Percentiles rank a stretch among this genome's conserved stretches.
Evolutionary conservation across 1,140 invertebrate genomes (phyloP).

Genomic region (Marisa cornuarietis): DNA sequence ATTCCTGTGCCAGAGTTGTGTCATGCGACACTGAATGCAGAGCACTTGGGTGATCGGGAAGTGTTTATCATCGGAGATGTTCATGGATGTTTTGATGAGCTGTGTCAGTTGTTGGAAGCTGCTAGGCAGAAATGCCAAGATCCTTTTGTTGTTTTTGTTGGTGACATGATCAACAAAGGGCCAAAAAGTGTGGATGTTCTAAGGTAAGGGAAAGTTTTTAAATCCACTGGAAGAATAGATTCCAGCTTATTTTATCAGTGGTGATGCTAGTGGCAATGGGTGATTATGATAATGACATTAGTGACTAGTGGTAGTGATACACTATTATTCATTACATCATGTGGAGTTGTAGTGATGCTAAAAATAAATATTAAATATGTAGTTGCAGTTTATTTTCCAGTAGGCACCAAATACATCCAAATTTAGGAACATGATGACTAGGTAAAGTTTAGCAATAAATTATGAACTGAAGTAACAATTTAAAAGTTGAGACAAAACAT

Average conservation of each 20-base stretch:
- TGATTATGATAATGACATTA: background rate
- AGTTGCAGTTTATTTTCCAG: too few species aligned
- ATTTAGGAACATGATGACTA: too few species aligned
- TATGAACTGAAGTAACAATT: too few species aligned
- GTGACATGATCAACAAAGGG: slow-evolving; percentile 65
- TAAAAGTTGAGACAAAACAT: too few species aligned
- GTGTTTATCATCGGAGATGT: slow-evolving; percentile 65
- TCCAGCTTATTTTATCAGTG: background rate
- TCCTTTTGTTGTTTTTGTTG: slow-evolving; percentile 61
- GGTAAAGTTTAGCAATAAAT: too few species aligned
- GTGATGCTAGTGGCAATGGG: background rate
- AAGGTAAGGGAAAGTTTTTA: background rate
- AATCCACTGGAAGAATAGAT: background rate
- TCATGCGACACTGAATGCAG: slow-evolving; percentile 36
- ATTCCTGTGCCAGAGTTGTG: slow-evolving; percentile 36
- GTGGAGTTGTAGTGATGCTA: too few species aligned
- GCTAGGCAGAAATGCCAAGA: slow-evolving; percentile 33
- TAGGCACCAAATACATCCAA: too few species aligned
- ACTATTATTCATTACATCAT: too few species aligned
- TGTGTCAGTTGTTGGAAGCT: slow-evolving; percentile 47
- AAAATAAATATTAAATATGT: too few species aligned
- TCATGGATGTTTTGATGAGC: slow-evolving; percentile 65
- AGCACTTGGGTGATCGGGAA: slow-evolving; percentile 34
- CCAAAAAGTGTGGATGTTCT: slow-evolving; percentile 59
- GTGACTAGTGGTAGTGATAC: background rate